Evolutionary conservation across 2,113 vertebrate genomes (phyloP).

Genomic region (Calyptomena viridis): DNA sequence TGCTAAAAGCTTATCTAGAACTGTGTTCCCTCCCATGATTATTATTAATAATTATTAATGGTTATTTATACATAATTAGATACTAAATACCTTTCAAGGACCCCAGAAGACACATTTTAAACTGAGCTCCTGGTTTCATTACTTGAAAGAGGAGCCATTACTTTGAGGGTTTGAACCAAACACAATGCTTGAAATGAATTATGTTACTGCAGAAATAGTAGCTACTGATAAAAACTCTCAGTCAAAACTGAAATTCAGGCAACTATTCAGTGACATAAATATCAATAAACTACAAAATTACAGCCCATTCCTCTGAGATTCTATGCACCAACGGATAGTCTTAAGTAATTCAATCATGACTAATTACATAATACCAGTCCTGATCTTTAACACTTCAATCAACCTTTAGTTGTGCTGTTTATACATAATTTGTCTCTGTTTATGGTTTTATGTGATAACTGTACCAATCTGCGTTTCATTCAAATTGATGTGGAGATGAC

Average conservation of each 20-base stretch:
- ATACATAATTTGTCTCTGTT: slow-evolving; percentile 14
- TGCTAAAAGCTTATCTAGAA: not conserved
- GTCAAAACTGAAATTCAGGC: not conserved
- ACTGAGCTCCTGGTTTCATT: not conserved
- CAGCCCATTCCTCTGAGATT: not conserved
- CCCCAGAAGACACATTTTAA: not conserved
- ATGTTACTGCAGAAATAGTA: not conserved
- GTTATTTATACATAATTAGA: not conserved
- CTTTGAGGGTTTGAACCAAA: not conserved
- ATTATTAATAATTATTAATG: not conserved
- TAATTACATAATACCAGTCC: slow-evolving; percentile 12
- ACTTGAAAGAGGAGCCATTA: not conserved
- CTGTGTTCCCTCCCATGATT: not conserved
- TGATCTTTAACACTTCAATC: slow-evolving; percentile 45
- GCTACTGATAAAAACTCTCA: not conserved
- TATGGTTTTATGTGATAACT: slow-evolving; percentile 7
- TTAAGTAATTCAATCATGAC: slow-evolving; percentile 27
- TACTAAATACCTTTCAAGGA: not conserved
- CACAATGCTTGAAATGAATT: not conserved
- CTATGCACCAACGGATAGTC: not conserved
- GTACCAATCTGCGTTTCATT: slow-evolving; percentile 14
- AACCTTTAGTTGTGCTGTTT: slow-evolving; percentile 11
- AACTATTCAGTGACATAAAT: not conserved
- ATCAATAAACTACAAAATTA: slow-evolving; percentile 4
- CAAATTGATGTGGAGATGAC: not conserved